A percentile compares a stretch with the other conserved stretches of the same genome.
Conservation (phyloP, 2,888 invertebrate genomes). For the Cylloceria caligata region DNA sequence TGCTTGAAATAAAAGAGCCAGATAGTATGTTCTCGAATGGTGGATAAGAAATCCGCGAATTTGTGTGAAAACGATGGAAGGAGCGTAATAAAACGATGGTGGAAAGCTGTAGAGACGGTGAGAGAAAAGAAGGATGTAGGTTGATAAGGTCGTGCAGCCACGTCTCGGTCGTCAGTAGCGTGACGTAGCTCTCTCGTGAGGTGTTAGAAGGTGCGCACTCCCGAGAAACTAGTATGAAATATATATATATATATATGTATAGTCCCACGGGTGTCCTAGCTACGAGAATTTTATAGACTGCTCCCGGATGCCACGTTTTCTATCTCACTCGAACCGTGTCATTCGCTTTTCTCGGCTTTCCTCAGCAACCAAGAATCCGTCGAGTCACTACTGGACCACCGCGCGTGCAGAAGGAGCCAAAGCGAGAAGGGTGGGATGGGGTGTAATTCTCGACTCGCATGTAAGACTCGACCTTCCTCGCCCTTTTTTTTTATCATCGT, state of each 20-base stretch:
- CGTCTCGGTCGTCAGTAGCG: conserved; percentile 43
- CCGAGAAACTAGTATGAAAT: not conserved
- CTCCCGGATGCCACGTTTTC: conserved; percentile 69
- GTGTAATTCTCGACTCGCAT: not conserved
- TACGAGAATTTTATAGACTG: conserved; percentile 72
- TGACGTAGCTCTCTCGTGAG: conserved; percentile 15
- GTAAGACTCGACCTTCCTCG: conserved; percentile 15
- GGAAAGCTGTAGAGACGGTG: not conserved
- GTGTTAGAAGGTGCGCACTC: not conserved
- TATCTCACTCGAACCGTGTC: conserved; percentile 24
- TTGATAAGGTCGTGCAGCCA: conserved; percentile 26
- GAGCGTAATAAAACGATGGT: conserved; percentile 33
- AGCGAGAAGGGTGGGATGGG: not conserved
- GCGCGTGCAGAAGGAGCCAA: not conserved
- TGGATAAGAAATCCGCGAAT: conserved; percentile 19
- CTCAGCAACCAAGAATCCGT: not conserved
- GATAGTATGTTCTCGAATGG: conserved; percentile 1
- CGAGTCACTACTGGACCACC: conserved; percentile 19
- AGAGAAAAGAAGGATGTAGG: too few species aligned
- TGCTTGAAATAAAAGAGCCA: not conserved
- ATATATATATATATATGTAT: conserved; percentile 7
- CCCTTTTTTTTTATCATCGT: not conserved
- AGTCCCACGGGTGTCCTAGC: conserved; percentile 57
- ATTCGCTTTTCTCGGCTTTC: conserved; percentile 15
- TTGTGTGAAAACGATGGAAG: conserved; percentile 25